Evolutionary conservation across 92 coral and sea anemone genomes (phyloP), one percentile per base, ranked within the genome.

Genomic region (Epizoanthus rinbou): DNA sequence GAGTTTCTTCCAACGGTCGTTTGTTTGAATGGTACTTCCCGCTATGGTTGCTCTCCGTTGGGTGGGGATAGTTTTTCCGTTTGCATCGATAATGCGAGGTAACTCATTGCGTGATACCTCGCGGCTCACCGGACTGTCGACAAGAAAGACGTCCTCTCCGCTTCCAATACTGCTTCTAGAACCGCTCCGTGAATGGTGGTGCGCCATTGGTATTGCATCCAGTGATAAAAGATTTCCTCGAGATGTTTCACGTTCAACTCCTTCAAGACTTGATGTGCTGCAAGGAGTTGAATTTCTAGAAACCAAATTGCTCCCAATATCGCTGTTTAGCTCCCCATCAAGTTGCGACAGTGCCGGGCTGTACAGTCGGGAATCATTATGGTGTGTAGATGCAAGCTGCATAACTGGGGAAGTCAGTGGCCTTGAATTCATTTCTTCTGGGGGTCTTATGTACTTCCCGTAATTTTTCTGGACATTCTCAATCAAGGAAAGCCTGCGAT

Each of bases 401-500:
- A 39, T 13, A 10, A 41, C 54, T 8, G 82, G 82, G 43, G 82
- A 76, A 3, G 82, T 76, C 7, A 57, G 21, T 16, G 82, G 69
- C 24, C 82, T 76, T 11, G 11, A 54, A 11, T 9, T 9, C n/a
- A 24, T 62, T 62, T 63, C 58, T 39, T 78, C 82, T 59, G 82
- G 72, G 14, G 82, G 82, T 43, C 82, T 37, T n/a, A 78, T 78
- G 72, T 78, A 78, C 47, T 78, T 78, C 17, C 31, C 41, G 41
- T 78, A 78, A 31, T 78, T 78, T 63, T 43, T 78, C 37, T 78
- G 82, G n/a, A 78, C 82, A 35, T 78, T 78, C 64, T 62, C 70
- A 22, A 78, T 78, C 71, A 78, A 63, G 35, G 82, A 62, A 19
- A 78, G 25, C 57, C 82, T 78, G 43, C 69, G 63, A 13, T 62